Evolutionary conservation across 1,140 invertebrate species (phyloP), one percentile per base, ranked within the genome.

Genomic region (Acromyrmex echinatior): DNA sequence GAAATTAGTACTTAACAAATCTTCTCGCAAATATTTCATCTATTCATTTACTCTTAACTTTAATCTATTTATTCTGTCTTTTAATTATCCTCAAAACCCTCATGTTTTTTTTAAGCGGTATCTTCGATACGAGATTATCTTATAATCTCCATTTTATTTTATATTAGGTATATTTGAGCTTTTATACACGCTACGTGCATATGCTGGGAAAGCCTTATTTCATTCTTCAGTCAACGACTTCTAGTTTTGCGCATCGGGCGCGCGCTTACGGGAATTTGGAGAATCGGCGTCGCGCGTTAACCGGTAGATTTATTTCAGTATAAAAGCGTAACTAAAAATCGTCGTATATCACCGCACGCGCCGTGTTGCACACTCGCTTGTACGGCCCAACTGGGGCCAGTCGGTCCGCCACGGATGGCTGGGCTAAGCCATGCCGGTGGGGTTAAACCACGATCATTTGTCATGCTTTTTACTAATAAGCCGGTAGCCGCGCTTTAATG

Each of bases 401-500:
- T 92, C 90, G 91, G 90, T 92, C 81, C 77, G 70, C 81, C 78
- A 63, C 92, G 82, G 89, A 86, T 51, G 53, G 28, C 56, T 53
- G 21, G 68, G 53, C 63, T 92, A 92, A 93, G 92, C 91, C 92
- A 58, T 70, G 65, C 51, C 79, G 84, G 87, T 35, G 80, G 39
- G 70, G 80, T 76, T 92, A 92, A 93, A 93, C 92, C 92, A 87
- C 92, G 90, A 88, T 87, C 92, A 92, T 93, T 93, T 93, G 91
- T 93, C 92, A 93, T 93, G 91, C 92, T 93, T 93, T 93, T 93
- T 93, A 93, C 92, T 93, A 93, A 93, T 93, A 93, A 93, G 91
- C 92, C 87, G 90, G 62, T 82, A 80, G 80, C 73, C 87, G 90
- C 18, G 77, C 87, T 88, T 86, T 91, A 92, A 90, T 90, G 90